These are phyloP conservation scores for Edolisoma coerulescens DNA, from an alignment of 2,113 vertebrate species.

Conservation along the genomic window DNA sequence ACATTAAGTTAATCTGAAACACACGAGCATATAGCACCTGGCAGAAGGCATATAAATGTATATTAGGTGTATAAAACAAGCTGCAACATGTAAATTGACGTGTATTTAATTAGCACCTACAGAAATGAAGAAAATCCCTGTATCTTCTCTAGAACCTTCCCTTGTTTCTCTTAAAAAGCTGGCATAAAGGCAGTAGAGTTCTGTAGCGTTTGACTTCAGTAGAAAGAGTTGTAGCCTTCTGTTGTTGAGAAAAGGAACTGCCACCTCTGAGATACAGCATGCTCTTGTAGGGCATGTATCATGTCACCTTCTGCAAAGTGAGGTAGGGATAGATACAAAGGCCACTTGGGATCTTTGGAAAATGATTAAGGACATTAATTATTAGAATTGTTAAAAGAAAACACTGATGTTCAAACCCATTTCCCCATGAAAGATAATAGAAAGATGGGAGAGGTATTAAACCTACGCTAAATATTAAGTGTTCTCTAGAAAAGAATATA, in stretches of 20 bases:
- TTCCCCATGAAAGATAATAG: neutral
- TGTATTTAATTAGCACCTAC: neutral
- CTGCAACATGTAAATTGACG: neutral
- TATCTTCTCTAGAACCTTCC: neutral
- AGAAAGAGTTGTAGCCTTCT: neutral
- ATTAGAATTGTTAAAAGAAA: neutral
- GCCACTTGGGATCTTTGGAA: neutral
- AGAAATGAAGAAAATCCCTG: neutral
- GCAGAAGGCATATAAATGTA: neutral
- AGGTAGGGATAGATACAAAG: neutral
- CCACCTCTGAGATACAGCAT: neutral
- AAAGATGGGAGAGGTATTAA: neutral
- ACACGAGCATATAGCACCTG: neutral
- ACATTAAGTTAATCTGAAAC: neutral
- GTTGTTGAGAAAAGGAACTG: neutral
- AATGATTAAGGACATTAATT: neutral
- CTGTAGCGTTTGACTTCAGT: neutral
- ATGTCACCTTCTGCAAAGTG: neutral
- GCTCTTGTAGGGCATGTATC: fast-evolving
- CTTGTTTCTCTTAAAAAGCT: neutral
- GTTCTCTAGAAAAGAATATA: neutral
- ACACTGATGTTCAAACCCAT: neutral
- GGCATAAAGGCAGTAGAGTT: neutral
- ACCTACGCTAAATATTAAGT: neutral
- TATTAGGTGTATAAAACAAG: neutral